Conservation (phyloP, 2,797 vertebrate genomes). For the Gallinago solitaria region DNA sequence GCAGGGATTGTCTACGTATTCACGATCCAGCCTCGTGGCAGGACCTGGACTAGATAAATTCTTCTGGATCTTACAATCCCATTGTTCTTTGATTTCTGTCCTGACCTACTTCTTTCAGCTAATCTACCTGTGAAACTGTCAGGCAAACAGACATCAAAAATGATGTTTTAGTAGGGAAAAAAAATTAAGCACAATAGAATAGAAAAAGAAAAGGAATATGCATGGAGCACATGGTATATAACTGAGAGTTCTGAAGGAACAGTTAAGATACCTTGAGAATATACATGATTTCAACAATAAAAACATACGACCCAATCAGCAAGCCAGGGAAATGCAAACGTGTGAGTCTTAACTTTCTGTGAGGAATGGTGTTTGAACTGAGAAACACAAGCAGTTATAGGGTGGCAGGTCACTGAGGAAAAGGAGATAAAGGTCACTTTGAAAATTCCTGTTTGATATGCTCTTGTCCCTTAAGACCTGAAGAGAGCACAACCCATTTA, state of each 20-base stretch:
- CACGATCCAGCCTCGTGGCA: neutral
- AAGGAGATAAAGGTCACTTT: conserved; percentile 69
- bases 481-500: conserved; percentile 62
- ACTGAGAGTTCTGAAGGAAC: neutral
- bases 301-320: neutral
- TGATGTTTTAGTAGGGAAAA: neutral
- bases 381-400: conserved; percentile 34
- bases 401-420: conserved; percentile 55
- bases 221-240: neutral
- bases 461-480: conserved; percentile 24
- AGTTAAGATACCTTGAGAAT: conserved; percentile 1
- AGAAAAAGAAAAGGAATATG: neutral
- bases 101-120: conserved; percentile 34
- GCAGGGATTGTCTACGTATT: neutral
- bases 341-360: conserved; percentile 1
- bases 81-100: neutral
- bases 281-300: conserved; percentile 5
- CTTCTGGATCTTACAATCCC: neutral
- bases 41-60: neutral
- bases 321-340: conserved; percentile 27
- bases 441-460: conserved; percentile 61
- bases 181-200: neutral
- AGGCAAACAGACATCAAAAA: conserved; percentile 15
- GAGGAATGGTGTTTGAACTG: conserved; percentile 44
- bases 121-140: neutral